Percentiles rank a stretch among this genome's conserved stretches.
Evolutionary conservation across 2,888 invertebrate species (phyloP).

Genomic region (Meteorus colon): DNA sequence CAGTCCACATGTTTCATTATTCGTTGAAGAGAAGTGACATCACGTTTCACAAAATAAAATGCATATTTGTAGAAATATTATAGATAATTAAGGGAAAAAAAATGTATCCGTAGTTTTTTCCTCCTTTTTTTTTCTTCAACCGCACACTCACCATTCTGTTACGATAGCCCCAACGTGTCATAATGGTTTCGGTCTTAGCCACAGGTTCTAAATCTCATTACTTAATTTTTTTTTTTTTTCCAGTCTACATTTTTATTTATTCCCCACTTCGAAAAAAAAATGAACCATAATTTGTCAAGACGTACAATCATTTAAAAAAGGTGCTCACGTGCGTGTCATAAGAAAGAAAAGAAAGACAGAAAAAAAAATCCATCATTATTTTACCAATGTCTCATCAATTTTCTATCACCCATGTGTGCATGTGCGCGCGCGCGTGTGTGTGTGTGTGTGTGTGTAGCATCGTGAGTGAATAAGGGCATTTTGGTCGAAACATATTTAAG

Average conservation of each 20-base stretch:
- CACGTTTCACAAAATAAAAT: slow-evolving; percentile 82
- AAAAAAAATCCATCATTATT: slow-evolving; percentile 29
- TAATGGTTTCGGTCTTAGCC: slow-evolving; percentile 18
- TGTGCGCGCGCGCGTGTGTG: not conserved
- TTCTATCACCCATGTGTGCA: slow-evolving; percentile 17
- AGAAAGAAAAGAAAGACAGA: slow-evolving; percentile 28
- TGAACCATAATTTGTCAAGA: slow-evolving; percentile 12
- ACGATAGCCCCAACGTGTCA: slow-evolving; percentile 48
- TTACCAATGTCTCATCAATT: slow-evolving; percentile 17
- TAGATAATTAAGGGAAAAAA: slow-evolving; percentile 77
- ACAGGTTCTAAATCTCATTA: not conserved
- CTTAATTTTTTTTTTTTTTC: slow-evolving; percentile 6
- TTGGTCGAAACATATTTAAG: not conserved
- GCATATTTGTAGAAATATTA: slow-evolving; percentile 81
- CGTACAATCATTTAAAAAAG: slow-evolving; percentile 1
- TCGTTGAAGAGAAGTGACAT: slow-evolving; percentile 76
- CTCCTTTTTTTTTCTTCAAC: slow-evolving; percentile 4
- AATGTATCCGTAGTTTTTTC: slow-evolving; percentile 25
- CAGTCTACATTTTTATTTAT: slow-evolving; percentile 12
- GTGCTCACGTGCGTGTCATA: not conserved
- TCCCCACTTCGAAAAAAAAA: not conserved
- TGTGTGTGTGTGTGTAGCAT: not conserved
- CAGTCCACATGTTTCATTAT: slow-evolving; percentile 36
- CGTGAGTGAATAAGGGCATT: slow-evolving; percentile 31
- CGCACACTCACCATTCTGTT: slow-evolving; percentile 61